phyloP scores from a whole-genome alignment of 2,888 invertebrate genomes.

The Saturnia japonica region DNA sequence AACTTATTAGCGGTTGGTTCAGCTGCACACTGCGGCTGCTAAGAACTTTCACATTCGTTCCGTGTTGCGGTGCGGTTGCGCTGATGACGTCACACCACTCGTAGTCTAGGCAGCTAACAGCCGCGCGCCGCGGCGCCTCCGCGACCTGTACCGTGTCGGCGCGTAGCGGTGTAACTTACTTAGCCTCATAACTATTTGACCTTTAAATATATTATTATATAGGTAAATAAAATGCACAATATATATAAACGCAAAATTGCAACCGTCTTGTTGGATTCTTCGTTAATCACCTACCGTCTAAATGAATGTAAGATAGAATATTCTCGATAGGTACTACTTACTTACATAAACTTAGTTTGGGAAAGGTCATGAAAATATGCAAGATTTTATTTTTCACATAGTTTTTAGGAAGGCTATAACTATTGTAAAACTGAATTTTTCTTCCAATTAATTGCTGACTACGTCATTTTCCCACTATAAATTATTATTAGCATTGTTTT shows the following conservation, averaged over 20 bases:
- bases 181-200: constrained; percentile 2
- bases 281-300: neutral
- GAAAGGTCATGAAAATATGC: neutral
- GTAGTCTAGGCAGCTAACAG: constrained; percentile 18
- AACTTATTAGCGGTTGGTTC: constrained; percentile 67
- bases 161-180: neutral
- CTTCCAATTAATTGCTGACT: neutral
- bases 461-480: neutral
- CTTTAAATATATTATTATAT: neutral
- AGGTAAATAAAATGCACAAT: neutral
- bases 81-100: constrained; percentile 62
- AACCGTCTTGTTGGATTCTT: neutral
- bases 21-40: constrained; percentile 58
- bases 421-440: neutral
- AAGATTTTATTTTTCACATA: neutral
- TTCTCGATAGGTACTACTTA: neutral
- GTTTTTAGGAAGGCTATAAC: neutral
- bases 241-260: constrained; percentile 1
- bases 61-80: constrained; percentile 66
- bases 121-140: no score
- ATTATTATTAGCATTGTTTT: neutral
- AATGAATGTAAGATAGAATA: neutral
- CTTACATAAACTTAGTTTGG: neutral
- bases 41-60: constrained; percentile 79
- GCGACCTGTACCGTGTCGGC: neutral